Base-by-base conservation (phyloP, 2,888 invertebrate genomes). In the Thereva unica region DNA sequence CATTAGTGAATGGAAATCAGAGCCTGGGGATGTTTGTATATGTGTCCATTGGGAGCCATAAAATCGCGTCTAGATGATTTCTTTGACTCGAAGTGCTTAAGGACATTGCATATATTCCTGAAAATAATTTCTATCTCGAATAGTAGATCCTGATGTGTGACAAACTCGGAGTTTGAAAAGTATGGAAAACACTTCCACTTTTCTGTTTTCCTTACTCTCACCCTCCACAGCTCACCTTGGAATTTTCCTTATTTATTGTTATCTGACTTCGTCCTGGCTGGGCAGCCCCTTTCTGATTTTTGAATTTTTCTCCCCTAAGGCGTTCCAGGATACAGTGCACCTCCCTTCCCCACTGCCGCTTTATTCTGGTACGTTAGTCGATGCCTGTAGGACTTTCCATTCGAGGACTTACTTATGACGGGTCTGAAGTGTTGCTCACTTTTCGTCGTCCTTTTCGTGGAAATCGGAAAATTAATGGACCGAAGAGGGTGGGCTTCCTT, bases 391-490 rank as follows among this genome's bases (percentile, higher is more conserved):
- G 23, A 23, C 23, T 23, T 23, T 23, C 23, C 23, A 23, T 23
- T 23, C 23, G 23, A 23, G 23, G 23, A 23, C 23, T 23, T 23
- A 23, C 23, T 23, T 23, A 23, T 23, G 23, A 47, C n/a, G 10
- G 38, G 47, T n/a, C 42, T 8, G 57, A 40, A n/a, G 34, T 10
- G n/a, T 10, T 10, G 40, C 10, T 56, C 45, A 44, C 56, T 56
- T 56, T n/a, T 40, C 9, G 10, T 35, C 9, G 9, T 6, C 23
- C 23, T 56, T 56, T 44, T 45, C 37, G 44, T 56, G 35, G 3
- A 8, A 35, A 44, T 37, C 56, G 42, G 12, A 44, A 56, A 56
- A 56, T 56, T 56, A 56, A 56, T 56, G 56, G 37, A 41, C 44
- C 34, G 44, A 47, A 47, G 47, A 10, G 10, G 10, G n/a, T 47